phyloP scores from a whole-genome alignment of 2,888 invertebrate species.

The Isoperla grammatica region DNA sequence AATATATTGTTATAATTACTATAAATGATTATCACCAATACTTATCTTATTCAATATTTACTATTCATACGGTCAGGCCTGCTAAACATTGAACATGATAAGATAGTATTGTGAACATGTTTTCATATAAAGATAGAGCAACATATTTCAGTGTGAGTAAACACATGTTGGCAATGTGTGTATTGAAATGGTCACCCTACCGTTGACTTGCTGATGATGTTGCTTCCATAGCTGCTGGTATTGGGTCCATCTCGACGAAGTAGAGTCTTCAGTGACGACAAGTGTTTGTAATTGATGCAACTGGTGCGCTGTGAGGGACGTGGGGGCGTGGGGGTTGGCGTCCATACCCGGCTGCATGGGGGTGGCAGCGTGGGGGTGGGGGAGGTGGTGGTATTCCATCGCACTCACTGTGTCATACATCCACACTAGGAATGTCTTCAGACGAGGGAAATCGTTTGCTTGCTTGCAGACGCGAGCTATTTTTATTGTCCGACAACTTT shows the following conservation, averaged over 20 bases:
- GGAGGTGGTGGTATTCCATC: constrained; percentile 38
- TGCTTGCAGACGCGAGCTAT: not conserved
- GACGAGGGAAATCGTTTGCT: constrained; percentile 4
- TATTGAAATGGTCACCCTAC: constrained; percentile 10
- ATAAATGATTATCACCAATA: too few species aligned
- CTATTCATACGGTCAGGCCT: too few species aligned
- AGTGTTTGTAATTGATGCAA: constrained; percentile 46
- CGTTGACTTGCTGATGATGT: constrained; percentile 45
- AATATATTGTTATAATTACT: too few species aligned
- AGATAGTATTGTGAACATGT: too few species aligned
- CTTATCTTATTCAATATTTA: too few species aligned
- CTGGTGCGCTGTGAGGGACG: constrained; percentile 56
- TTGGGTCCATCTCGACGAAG: constrained; percentile 57
- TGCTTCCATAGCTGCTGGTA: constrained; percentile 74
- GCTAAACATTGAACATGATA: too few species aligned
- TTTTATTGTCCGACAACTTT: too few species aligned
- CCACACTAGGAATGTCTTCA: not conserved
- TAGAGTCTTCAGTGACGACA: constrained; percentile 35
- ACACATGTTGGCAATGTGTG: too few species aligned
- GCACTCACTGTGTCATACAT: constrained; percentile 38
- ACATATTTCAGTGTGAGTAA: too few species aligned
- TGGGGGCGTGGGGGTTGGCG: constrained; percentile 60
- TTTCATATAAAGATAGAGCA: too few species aligned
- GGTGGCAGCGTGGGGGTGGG: constrained; percentile 26
- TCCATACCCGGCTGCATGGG: constrained; percentile 59